Conservation (phyloP, 2,113 vertebrate species). For the Motacilla tschutschensis region DNA sequence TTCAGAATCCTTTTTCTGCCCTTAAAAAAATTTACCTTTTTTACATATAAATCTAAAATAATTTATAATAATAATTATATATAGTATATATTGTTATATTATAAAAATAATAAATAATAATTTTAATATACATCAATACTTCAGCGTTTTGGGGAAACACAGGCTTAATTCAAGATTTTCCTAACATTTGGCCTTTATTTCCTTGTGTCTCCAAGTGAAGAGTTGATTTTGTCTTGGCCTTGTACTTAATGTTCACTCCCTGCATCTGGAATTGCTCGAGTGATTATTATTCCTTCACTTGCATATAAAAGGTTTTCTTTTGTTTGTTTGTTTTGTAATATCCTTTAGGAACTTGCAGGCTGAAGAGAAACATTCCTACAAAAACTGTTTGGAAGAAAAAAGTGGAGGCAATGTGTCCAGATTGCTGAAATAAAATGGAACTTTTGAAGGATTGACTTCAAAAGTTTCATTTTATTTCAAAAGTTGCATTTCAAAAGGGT, state of each 20-base stretch:
- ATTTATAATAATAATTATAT: not conserved
- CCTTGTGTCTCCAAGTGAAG: not conserved
- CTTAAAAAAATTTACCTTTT: not conserved
- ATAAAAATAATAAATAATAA: not conserved
- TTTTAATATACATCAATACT: not conserved
- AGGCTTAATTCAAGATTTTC: not conserved
- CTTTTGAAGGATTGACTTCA: not conserved
- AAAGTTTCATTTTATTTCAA: not conserved
- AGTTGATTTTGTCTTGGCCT: not conserved
- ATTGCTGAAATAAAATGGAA: not conserved
- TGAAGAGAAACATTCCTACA: not conserved
- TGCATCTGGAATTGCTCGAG: not conserved
- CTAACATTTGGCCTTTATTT: not conserved
- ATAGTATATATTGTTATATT: not conserved
- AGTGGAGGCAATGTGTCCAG: not conserved
- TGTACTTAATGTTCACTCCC: not conserved
- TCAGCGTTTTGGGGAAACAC: not conserved
- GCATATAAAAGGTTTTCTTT: not conserved
- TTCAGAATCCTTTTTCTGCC: not conserved
- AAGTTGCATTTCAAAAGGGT: not conserved
- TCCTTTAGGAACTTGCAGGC: not conserved
- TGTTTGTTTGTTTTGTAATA: not conserved
- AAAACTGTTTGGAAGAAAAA: not conserved
- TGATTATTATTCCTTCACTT: not conserved
- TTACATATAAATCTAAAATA: not conserved